These are phyloP conservation scores for Phyllotreta cruciferae DNA, from an alignment of 2,888 invertebrate species.

Conservation along the genomic window DNA sequence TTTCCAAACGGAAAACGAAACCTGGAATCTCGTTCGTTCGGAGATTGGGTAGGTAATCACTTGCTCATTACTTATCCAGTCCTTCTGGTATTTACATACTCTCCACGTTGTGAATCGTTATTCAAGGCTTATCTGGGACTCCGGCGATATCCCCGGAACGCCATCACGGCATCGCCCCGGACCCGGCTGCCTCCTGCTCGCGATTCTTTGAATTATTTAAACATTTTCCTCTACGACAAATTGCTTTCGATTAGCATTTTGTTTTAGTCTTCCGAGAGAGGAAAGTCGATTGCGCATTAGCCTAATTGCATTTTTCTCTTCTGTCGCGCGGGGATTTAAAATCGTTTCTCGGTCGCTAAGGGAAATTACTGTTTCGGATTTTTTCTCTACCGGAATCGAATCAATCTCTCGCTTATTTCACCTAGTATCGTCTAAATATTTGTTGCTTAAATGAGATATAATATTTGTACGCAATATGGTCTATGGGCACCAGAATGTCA, in stretches of 20 bases:
- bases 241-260: conserved; percentile 43
- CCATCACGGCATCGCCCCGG: conserved; percentile 39
- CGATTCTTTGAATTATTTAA: conserved; percentile 48
- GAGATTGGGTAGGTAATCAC: conserved; percentile 58
- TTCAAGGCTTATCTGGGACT: conserved; percentile 47
- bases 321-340: conserved; percentile 1
- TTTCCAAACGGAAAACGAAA: no score
- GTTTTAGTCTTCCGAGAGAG: conserved; percentile 28
- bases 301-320: conserved; percentile 37
- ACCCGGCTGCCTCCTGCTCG: conserved; percentile 36
- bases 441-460: no score
- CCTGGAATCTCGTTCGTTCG: conserved; percentile 36
- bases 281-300: conserved; percentile 32
- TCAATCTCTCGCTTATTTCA: no score
- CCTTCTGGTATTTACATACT: conserved; percentile 48
- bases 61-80: conserved; percentile 56
- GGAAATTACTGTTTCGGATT: conserved; percentile 16
- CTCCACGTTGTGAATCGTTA: conserved; percentile 46
- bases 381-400: not conserved
- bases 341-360: conserved; percentile 7
- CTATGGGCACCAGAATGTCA: no score
- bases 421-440: no score
- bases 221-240: conserved; percentile 45
- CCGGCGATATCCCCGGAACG: conserved; percentile 44
- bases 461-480: no score